These are phyloP conservation scores for Alaudala cheleensis DNA, from an alignment of 2,113 vertebrate genomes.

Conservation along the genomic window DNA sequence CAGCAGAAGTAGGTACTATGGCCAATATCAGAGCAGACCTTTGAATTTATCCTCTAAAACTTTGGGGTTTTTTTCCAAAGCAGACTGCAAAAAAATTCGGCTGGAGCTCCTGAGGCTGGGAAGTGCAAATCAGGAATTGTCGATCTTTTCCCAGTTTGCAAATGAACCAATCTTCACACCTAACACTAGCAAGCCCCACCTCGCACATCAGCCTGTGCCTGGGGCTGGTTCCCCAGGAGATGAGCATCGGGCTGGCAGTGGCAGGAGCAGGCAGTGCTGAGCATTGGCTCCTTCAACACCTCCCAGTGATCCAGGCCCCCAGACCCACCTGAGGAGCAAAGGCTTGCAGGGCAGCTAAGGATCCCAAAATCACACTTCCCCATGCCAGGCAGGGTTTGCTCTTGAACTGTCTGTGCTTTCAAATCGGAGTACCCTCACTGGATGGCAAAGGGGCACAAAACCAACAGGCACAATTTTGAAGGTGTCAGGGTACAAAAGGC, in stretches of 20 bases:
- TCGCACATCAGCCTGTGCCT: neutral
- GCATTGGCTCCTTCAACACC: neutral
- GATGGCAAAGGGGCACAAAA: neutral
- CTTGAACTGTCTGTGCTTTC: neutral
- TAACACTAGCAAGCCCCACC: neutral
- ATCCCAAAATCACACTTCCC: neutral
- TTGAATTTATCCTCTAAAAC: neutral
- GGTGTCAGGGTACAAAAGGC: neutral
- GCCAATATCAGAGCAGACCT: neutral
- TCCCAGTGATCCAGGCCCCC: neutral
- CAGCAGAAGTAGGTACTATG: neutral
- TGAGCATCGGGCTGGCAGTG: neutral
- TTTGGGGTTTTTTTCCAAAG: neutral
- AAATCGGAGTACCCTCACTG: neutral
- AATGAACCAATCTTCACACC: neutral
- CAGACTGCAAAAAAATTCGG: accelerated
- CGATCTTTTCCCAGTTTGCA: neutral
- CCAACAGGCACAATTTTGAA: accelerated
- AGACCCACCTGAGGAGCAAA: neutral
- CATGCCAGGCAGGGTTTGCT: neutral
- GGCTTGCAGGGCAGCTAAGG: neutral
- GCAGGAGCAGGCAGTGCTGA: neutral
- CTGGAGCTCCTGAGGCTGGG: neutral
- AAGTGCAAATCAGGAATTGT: neutral
- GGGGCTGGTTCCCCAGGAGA: constrained; percentile 32